These are phyloP conservation scores for Ceratoteleas bidentatus DNA, from an alignment of 1,140 invertebrate species.

Conservation along the genomic window DNA sequence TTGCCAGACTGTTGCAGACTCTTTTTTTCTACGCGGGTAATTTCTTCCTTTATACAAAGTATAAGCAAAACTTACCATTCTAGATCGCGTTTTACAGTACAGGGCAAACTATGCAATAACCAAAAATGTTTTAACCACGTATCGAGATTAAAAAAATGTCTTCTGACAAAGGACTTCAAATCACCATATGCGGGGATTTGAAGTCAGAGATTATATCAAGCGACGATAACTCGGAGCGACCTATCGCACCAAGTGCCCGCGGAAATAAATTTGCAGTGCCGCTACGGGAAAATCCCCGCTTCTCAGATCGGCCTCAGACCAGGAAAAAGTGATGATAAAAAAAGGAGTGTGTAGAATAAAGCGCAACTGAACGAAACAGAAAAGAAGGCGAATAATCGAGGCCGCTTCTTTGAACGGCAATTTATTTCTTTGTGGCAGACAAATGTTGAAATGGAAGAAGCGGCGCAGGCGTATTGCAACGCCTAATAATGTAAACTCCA, in stretches of 20 bases:
- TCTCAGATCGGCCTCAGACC: constrained; percentile 39
- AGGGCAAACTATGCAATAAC: too few relatives aligned
- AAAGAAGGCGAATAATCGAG: constrained; percentile 59
- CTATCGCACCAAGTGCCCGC: constrained; percentile 51
- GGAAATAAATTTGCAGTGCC: constrained; percentile 65
- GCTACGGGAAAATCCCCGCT: constrained; percentile 43
- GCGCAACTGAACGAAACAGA: constrained; percentile 51
- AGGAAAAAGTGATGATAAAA: constrained; percentile 56
- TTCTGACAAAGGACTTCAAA: too few relatives aligned
- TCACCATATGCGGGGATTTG: constrained; percentile 23
- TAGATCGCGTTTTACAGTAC: too few relatives aligned
- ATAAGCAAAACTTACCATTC: too few relatives aligned
- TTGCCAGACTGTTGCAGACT: too few relatives aligned
- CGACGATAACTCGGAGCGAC: constrained; percentile 63
- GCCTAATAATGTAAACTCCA: constrained; percentile 77
- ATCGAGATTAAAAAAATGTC: too few relatives aligned
- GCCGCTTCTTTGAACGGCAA: constrained; percentile 63
- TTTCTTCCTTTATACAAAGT: too few relatives aligned
- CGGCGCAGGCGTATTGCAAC: constrained; percentile 54
- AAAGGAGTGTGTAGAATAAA: constrained; percentile 45
- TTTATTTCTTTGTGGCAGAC: constrained; percentile 73
- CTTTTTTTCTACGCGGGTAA: too few relatives aligned
- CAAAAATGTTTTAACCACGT: too few relatives aligned
- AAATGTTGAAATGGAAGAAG: constrained; percentile 71
- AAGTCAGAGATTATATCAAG: constrained; percentile 69